A percentile compares a stretch with the other conserved stretches of the same genome.
These are phyloP conservation scores for Brenthis hecate DNA, from an alignment of 2,888 invertebrate genomes.

Conservation along the genomic window DNA sequence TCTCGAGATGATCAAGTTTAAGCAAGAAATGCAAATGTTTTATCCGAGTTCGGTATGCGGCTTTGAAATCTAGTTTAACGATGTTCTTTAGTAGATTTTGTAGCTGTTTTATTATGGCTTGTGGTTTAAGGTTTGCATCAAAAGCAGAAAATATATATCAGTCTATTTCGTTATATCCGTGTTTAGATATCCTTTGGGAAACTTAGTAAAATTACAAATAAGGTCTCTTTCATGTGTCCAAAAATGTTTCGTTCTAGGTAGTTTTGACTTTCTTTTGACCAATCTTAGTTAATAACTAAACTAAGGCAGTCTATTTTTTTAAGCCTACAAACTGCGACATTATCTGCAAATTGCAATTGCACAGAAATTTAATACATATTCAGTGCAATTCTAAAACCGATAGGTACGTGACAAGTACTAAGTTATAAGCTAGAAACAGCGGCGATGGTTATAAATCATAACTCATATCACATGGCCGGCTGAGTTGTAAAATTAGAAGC, in stretches of 20 bases:
- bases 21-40: constrained; percentile 17
- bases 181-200: too few relatives aligned
- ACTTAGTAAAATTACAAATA: too few relatives aligned
- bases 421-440: constrained; percentile 23
- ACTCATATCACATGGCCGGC: constrained; percentile 34
- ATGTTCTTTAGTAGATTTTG: background rate
- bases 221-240: too few relatives aligned
- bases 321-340: too few relatives aligned
- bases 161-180: too few relatives aligned
- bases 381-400: constrained; percentile 19
- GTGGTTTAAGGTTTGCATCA: background rate
- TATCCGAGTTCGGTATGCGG: constrained; percentile 6
- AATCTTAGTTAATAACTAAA: too few relatives aligned
- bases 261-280: too few relatives aligned
- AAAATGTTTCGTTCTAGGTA: too few relatives aligned
- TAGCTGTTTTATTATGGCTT: background rate
- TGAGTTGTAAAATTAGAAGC: constrained; percentile 39
- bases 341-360: too few relatives aligned
- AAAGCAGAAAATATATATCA: background rate
- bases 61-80: constrained; percentile 14
- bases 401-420: constrained; percentile 20
- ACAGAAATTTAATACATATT: too few relatives aligned
- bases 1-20: constrained; percentile 20
- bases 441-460: constrained; percentile 32
- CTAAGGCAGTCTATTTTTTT: too few relatives aligned